Evolutionary conservation across 2,888 invertebrate genomes (phyloP).

Genomic region (Epistrophe grossulariae): DNA sequence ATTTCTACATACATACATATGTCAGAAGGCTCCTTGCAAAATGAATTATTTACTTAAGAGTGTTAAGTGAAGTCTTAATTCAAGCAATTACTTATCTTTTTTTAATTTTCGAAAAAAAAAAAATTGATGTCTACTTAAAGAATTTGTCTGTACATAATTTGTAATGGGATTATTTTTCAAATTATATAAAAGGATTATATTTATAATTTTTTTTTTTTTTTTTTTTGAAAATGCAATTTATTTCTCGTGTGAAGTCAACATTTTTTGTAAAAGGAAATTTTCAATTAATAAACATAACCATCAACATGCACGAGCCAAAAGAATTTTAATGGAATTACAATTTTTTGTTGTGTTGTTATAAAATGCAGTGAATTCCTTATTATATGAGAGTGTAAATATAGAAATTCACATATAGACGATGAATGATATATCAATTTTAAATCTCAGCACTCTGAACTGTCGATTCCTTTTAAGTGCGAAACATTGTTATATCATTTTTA

Average conservation of each 20-base stretch:
- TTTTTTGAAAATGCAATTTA: slow-evolving; percentile 14
- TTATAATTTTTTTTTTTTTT: not conserved
- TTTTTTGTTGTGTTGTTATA: not conserved
- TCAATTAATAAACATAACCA: not conserved
- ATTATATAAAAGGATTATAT: not conserved
- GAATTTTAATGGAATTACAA: slow-evolving; percentile 38
- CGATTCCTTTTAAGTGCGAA: not conserved
- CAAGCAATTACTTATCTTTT: slow-evolving; percentile 29
- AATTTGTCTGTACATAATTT: slow-evolving; percentile 18
- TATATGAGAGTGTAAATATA: not conserved
- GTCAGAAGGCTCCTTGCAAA: not conserved
- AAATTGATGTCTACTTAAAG: not conserved
- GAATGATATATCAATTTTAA: slow-evolving; percentile 26
- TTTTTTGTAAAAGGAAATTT: not conserved
- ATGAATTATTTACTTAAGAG: slow-evolving; percentile 52
- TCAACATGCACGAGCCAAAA: not conserved
- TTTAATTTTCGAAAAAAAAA: slow-evolving; percentile 4
- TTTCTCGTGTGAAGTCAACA: slow-evolving; percentile 2
- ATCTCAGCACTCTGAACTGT: not conserved
- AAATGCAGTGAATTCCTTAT: not conserved
- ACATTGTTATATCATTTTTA: not conserved
- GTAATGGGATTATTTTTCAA: slow-evolving; percentile 3
- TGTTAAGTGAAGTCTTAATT: slow-evolving; percentile 60
- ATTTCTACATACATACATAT: not conserved
- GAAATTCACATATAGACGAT: not conserved